A percentile compares a stretch with the other conserved stretches of the same genome.
These are phyloP conservation scores for Sussaba pulchella DNA, from an alignment of 2,888 invertebrate species.

Conservation along the genomic window DNA sequence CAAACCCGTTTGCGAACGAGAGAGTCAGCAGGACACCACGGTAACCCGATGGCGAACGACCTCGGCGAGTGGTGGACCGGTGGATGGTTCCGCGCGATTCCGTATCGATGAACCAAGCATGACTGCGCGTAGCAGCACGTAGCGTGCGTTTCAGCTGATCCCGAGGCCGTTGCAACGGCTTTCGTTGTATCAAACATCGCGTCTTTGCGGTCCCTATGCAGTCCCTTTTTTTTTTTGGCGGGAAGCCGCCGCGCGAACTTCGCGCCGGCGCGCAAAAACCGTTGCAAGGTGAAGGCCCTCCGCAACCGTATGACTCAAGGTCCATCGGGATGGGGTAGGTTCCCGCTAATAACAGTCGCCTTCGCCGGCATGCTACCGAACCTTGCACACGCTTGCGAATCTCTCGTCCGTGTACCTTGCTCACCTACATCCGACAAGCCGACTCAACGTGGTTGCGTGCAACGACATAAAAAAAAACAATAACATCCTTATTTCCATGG, in stretches of 20 bases:
- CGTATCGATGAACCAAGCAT: slow-evolving; percentile 19
- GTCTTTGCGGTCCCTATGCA: neutral
- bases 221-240: neutral
- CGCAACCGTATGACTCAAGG: slow-evolving; percentile 6
- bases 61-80: neutral
- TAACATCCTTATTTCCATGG: neutral
- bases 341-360: neutral
- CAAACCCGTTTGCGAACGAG: too few species aligned
- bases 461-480: neutral
- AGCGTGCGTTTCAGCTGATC: neutral
- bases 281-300: slow-evolving; percentile 9
- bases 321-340: neutral
- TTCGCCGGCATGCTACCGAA: slow-evolving; percentile 25
- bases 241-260: neutral
- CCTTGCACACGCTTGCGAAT: neutral
- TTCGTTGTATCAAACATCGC: neutral
- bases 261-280: neutral
- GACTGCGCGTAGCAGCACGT: too few species aligned
- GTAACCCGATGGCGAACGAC: too few species aligned
- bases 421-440: neutral
- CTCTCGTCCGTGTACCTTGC: neutral
- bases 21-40: too few species aligned
- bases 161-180: neutral
- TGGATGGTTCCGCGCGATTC: slow-evolving; percentile 1
- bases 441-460: neutral